Percentiles rank a stretch among this genome's conserved stretches.
Evolutionary conservation across 1,140 invertebrate species (phyloP).

Genomic region (Meloidogyne floridensis): DNA sequence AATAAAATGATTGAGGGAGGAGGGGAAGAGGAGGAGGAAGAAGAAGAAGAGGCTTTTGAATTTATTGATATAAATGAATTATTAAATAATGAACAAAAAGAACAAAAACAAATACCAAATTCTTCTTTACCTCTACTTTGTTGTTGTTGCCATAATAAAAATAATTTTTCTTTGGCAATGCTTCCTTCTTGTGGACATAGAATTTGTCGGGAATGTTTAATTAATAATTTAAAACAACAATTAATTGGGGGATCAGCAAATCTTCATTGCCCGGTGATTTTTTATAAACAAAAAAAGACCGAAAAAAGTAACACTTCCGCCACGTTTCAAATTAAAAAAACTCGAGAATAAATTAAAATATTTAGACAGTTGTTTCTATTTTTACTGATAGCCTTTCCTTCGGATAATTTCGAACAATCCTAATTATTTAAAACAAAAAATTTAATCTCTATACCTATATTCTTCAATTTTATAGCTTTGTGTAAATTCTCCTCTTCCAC

Average conservation of each 20-base stretch:
- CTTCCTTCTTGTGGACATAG: constrained; percentile 20
- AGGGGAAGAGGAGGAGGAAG: background rate
- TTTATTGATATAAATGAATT: constrained; percentile 26
- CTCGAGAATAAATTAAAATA: too few species aligned
- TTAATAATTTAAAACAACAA: constrained; percentile 14
- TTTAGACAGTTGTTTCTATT: too few species aligned
- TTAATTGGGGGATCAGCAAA: background rate
- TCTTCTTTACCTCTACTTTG: background rate
- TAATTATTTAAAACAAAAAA: too few species aligned
- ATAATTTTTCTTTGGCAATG: background rate
- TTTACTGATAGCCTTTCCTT: too few species aligned
- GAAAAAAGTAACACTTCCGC: too few species aligned
- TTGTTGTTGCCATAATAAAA: background rate
- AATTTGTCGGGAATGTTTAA: constrained; percentile 16
- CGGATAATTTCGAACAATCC: too few species aligned
- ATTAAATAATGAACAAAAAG: background rate
- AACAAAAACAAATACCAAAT: background rate
- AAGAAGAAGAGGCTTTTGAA: constrained; percentile 20
- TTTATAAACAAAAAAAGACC: too few species aligned
- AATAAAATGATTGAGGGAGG: background rate
- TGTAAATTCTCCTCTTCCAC: background rate
- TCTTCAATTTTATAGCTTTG: constrained; percentile 18
- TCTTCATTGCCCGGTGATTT: constrained; percentile 14
- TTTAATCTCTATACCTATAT: background rate
- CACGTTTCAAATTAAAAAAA: too few species aligned